Evolutionary conservation across 1,140 invertebrate genomes (phyloP).

Genomic region (Phymorhynchus buccinoides): DNA sequence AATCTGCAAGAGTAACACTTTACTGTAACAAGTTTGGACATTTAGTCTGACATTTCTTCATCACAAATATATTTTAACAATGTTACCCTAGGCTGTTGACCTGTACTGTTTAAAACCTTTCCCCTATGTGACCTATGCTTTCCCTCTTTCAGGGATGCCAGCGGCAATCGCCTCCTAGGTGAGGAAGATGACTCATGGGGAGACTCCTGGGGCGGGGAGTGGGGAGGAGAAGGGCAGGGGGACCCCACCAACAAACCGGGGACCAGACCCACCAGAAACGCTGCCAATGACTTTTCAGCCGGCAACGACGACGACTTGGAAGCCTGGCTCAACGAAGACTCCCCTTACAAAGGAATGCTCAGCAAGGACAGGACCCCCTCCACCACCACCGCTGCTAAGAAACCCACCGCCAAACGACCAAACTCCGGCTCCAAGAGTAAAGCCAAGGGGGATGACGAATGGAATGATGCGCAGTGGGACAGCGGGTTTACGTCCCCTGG

Average conservation of each 20-base stretch:
- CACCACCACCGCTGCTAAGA: constrained; percentile 47
- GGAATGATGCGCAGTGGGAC: constrained; percentile 65
- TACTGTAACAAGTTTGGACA: too few species aligned
- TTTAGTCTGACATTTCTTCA: too few species aligned
- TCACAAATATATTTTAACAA: too few species aligned
- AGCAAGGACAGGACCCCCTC: constrained; percentile 17
- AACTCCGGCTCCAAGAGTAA: constrained; percentile 54
- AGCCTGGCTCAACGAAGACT: constrained; percentile 64
- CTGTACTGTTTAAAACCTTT: too few species aligned
- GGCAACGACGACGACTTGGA: constrained; percentile 63
- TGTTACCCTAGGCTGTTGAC: too few species aligned
- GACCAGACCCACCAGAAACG: constrained; percentile 26
- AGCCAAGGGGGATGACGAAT: constrained; percentile 53
- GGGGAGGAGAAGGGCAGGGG: constrained; percentile 46
- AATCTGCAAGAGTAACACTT: too few species aligned
- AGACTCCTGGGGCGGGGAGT: constrained; percentile 54
- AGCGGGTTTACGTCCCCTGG: constrained; percentile 53
- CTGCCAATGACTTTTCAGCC: constrained; percentile 47
- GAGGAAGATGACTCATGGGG: constrained; percentile 68
- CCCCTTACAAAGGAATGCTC: constrained; percentile 32
- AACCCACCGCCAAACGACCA: constrained; percentile 34
- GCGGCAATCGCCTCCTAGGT: constrained; percentile 58
- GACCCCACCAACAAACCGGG: neutral
- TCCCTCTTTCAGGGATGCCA: constrained; percentile 55
- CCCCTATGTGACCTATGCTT: too few species aligned